Conservation (phyloP, 1,140 invertebrate genomes). For the Drosophila insularis region DNA sequence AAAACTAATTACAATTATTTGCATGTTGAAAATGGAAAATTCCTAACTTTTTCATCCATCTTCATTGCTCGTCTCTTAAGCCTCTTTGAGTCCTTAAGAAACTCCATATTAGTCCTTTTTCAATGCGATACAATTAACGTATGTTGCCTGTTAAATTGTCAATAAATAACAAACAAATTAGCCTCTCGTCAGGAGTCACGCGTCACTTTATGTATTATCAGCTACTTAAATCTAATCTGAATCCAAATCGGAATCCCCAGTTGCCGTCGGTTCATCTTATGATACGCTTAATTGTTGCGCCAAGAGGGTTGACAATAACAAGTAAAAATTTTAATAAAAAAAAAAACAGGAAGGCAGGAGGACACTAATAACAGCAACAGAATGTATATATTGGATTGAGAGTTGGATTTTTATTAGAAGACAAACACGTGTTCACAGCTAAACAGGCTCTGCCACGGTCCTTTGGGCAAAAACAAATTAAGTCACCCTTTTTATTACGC, state of each 20-base stretch:
- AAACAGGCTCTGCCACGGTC: conserved; percentile 23
- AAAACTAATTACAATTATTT: neutral
- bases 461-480: conserved; percentile 58
- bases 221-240: conserved; percentile 50
- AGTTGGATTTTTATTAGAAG: conserved; percentile 46
- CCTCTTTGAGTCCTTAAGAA: neutral
- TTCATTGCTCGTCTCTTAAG: too few species aligned
- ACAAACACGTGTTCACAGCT: conserved; percentile 67
- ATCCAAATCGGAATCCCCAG: conserved; percentile 18
- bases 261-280: conserved; percentile 27
- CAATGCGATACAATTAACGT: conserved; percentile 15
- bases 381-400: conserved; percentile 37
- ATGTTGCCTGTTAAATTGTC: conserved; percentile 36
- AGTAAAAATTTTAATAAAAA: conserved; percentile 38
- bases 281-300: conserved; percentile 40
- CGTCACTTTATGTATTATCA: conserved; percentile 49
- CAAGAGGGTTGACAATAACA: conserved; percentile 32
- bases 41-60: too few species aligned
- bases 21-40: too few species aligned
- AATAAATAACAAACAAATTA: conserved; percentile 48
- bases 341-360: conserved; percentile 17
- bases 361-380: conserved; percentile 25
- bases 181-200: conserved; percentile 47
- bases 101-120: neutral
- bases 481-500: conserved; percentile 66